A percentile compares a stretch with the other conserved stretches of the same genome.
Evolutionary conservation across 2,888 invertebrate species (phyloP).

Genomic region (Philereme transversata): DNA sequence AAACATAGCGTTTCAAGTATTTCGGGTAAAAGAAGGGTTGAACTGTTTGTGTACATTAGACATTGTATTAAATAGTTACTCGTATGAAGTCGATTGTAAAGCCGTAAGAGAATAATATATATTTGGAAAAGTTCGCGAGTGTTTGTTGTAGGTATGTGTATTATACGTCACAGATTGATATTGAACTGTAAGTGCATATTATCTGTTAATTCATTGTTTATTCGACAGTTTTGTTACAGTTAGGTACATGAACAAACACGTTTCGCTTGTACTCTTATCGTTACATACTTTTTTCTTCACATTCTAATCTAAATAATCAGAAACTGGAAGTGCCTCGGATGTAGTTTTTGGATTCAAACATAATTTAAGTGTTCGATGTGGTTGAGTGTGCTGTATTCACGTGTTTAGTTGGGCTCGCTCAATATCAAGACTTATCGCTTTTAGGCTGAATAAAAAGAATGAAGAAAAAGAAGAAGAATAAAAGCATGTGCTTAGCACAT

Average conservation of each 20-base stretch:
- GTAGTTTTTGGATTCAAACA: constrained; percentile 39
- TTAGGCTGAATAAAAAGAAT: constrained; percentile 41
- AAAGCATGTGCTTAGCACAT: constrained; percentile 21
- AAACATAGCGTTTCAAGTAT: constrained; percentile 74
- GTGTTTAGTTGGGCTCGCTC: constrained; percentile 80
- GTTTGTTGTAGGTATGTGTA: constrained; percentile 79
- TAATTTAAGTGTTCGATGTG: constrained; percentile 56
- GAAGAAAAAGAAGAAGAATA: too few species aligned
- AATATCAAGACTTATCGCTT: constrained; percentile 81
- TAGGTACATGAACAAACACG: constrained; percentile 72
- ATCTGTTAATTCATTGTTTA: constrained; percentile 69
- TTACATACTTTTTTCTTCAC: constrained; percentile 40
- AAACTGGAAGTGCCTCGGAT: constrained; percentile 54
- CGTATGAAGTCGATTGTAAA: constrained; percentile 74
- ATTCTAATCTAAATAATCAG: constrained; percentile 43
- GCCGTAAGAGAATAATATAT: constrained; percentile 78
- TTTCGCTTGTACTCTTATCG: constrained; percentile 64
- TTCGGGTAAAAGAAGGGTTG: constrained; percentile 75
- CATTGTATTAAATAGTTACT: constrained; percentile 78
- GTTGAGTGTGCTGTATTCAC: constrained; percentile 74
- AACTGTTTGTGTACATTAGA: constrained; percentile 76
- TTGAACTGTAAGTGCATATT: constrained; percentile 70
- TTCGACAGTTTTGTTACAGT: constrained; percentile 64
- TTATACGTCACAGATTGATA: constrained; percentile 74
- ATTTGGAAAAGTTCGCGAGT: constrained; percentile 80